Evolutionary conservation across 2,888 invertebrate genomes (phyloP).

Genomic region (Dermolepida albohirtum): DNA sequence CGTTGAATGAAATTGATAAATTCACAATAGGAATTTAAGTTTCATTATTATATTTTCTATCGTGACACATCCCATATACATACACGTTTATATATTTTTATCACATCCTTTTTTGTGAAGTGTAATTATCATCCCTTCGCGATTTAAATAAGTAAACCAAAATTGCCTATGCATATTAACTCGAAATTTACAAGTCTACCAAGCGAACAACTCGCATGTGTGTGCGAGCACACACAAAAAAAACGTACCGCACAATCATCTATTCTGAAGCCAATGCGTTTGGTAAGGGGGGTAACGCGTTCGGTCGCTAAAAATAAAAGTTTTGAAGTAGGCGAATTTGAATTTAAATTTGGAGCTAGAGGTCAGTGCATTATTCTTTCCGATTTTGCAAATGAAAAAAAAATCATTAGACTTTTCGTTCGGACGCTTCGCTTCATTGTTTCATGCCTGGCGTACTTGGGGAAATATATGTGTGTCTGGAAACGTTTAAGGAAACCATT

Average conservation of each 20-base stretch:
- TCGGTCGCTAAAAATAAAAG: background rate
- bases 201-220: background rate
- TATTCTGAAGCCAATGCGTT: too few relatives aligned
- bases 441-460: conserved; percentile 2
- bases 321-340: background rate
- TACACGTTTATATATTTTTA: too few relatives aligned
- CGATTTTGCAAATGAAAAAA: background rate
- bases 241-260: too few relatives aligned
- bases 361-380: background rate
- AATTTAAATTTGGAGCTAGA: background rate
- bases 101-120: background rate
- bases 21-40: too few relatives aligned
- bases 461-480: background rate
- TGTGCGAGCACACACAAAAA: background rate
- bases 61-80: too few relatives aligned
- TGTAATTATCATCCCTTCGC: conserved; percentile 12
- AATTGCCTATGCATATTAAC: conserved; percentile 32
- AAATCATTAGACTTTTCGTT: background rate
- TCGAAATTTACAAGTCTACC: conserved; percentile 21
- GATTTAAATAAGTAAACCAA: conserved; percentile 10
- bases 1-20: too few relatives aligned
- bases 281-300: too few relatives aligned
- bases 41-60: too few relatives aligned
- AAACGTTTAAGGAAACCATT: conserved; percentile 5
- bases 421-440: background rate